Evolutionary conservation across 1,140 invertebrate species (phyloP).

Genomic region (Medauroidea extradentata): DNA sequence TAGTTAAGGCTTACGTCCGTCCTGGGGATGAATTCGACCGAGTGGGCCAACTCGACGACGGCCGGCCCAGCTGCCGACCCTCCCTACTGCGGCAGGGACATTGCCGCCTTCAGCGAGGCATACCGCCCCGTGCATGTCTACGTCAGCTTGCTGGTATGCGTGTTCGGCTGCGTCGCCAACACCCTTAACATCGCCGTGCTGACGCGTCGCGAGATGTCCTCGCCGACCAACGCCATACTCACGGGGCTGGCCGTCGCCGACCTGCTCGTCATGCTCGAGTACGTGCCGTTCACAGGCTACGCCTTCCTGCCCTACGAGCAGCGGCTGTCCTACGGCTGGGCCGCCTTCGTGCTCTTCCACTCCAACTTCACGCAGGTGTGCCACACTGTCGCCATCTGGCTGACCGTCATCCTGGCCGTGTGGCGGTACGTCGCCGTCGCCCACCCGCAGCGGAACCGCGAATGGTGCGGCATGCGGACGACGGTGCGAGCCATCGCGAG

Average conservation of each 20-base stretch:
- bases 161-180: constrained; percentile 89
- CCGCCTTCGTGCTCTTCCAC: constrained; percentile 76
- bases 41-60: no score
- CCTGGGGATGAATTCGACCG: no score
- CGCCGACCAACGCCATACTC: constrained; percentile 85
- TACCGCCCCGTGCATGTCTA: constrained; percentile 58
- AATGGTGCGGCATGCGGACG: constrained; percentile 60
- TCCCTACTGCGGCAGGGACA: no score
- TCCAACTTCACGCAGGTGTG: constrained; percentile 72
- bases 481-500: constrained; percentile 70
- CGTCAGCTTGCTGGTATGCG: constrained; percentile 73
- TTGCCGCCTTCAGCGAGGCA: no score
- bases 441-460: constrained; percentile 55
- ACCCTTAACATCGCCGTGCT: constrained; percentile 92
- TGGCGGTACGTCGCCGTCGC: constrained; percentile 62
- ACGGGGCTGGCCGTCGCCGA: constrained; percentile 90
- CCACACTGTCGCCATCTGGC: constrained; percentile 83
- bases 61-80: no score
- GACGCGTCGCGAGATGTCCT: constrained; percentile 82
- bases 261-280: constrained; percentile 88
- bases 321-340: constrained; percentile 67
- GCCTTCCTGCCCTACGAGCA: constrained; percentile 53
- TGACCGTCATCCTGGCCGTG: constrained; percentile 76
- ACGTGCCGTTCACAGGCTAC: constrained; percentile 84
- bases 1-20: no score